Conservation (phyloP, 2,888 invertebrate species). For the Alentia gelatinosa region DNA sequence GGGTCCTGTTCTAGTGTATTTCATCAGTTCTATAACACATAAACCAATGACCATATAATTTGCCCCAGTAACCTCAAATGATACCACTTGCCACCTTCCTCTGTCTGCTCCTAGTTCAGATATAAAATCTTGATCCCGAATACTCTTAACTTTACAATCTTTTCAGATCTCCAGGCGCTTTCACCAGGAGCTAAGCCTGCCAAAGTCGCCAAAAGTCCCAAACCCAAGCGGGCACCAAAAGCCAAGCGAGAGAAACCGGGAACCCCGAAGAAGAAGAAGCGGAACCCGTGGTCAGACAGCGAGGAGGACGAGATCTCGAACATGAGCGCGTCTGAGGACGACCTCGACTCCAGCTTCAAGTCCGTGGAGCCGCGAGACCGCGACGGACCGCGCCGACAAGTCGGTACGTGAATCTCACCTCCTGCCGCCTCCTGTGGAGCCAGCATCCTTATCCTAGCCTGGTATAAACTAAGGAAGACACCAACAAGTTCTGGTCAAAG, state of each 20-base stretch:
- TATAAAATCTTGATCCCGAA: neutral
- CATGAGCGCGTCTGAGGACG: slow-evolving; percentile 59
- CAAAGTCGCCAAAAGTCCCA: neutral
- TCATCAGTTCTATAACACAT: too few species aligned
- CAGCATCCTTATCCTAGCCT: too few species aligned
- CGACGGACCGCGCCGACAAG: slow-evolving; percentile 53
- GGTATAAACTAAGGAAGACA: too few species aligned
- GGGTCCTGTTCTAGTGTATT: too few species aligned
- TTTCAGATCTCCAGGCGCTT: neutral
- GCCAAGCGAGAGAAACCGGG: slow-evolving; percentile 53
- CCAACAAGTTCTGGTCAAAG: too few species aligned
- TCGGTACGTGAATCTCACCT: neutral
- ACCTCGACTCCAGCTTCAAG: slow-evolving; percentile 34
- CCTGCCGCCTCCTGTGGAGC: too few species aligned
- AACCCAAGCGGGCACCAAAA: slow-evolving; percentile 13
- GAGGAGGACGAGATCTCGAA: slow-evolving; percentile 66
- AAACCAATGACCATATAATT: too few species aligned
- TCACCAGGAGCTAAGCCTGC: neutral
- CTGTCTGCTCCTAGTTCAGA: too few species aligned
- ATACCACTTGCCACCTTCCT: too few species aligned
- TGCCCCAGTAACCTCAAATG: too few species aligned
- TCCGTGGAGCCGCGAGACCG: neutral
- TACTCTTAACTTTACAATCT: neutral
- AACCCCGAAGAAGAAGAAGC: slow-evolving; percentile 72
- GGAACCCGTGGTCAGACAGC: slow-evolving; percentile 76